phyloP scores from a whole-genome alignment of 2,888 invertebrate species.

The Hemaris fuciformis region DNA sequence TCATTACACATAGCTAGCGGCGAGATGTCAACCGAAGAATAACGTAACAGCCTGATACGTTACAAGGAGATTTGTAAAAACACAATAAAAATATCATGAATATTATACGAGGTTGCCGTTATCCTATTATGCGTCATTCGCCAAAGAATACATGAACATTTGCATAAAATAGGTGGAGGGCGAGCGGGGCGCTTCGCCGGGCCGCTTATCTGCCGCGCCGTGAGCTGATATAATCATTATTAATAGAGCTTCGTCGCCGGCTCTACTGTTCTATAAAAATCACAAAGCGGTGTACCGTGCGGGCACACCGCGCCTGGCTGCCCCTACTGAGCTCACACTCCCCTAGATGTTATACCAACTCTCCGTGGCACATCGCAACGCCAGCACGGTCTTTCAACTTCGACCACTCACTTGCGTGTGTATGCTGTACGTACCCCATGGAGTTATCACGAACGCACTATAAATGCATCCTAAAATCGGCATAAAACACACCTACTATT shows the following conservation, averaged over 20 bases:
- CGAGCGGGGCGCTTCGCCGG: neutral
- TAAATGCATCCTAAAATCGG: no score
- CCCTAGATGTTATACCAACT: no score
- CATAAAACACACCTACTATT: neutral
- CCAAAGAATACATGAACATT: conserved; percentile 18
- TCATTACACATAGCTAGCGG: neutral
- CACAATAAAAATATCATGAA: conserved; percentile 25
- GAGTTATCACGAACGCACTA: no score
- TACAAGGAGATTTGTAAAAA: neutral
- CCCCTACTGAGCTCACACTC: neutral
- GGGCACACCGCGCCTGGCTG: neutral
- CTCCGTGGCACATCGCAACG: no score
- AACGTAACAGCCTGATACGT: no score
- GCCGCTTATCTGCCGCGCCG: conserved; percentile 23
- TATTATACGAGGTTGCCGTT: conserved; percentile 20
- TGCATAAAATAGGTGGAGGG: conserved; percentile 25
- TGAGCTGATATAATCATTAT: conserved; percentile 13
- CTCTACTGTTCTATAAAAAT: conserved; percentile 37
- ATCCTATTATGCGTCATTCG: conserved; percentile 21
- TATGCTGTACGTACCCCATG: no score
- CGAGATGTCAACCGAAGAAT: neutral
- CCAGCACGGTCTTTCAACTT: neutral
- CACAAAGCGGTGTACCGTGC: conserved; percentile 33
- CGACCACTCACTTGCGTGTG: no score
- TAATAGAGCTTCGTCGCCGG: conserved; percentile 34